Percentiles rank a stretch among this genome's conserved stretches.
These are phyloP conservation scores for Leucozona laternaria DNA, from an alignment of 2,888 invertebrate species.

Conservation along the genomic window DNA sequence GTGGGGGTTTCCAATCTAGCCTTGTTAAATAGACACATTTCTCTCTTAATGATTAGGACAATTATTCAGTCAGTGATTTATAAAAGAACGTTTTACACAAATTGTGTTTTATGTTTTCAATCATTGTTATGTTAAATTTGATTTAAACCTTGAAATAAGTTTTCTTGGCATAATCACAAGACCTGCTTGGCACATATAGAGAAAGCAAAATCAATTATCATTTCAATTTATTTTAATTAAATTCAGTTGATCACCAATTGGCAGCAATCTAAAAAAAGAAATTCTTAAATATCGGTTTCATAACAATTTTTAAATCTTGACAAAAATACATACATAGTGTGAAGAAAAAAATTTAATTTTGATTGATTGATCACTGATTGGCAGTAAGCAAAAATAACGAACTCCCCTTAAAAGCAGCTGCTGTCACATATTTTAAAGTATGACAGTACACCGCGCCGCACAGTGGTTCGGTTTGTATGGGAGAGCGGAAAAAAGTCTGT, in stretches of 20 bases:
- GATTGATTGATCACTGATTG: constrained; percentile 67
- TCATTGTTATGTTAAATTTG: no score
- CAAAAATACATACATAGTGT: neutral
- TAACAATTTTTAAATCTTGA: constrained; percentile 33
- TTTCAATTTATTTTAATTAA: neutral
- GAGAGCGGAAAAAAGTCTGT: no score
- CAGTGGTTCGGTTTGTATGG: no score
- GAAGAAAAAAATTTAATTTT: constrained; percentile 41
- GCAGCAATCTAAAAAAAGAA: constrained; percentile 44
- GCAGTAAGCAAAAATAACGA: constrained; percentile 51
- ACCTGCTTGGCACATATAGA: no score
- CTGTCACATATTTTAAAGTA: constrained; percentile 38
- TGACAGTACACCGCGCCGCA: constrained; percentile 21
- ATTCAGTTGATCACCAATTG: constrained; percentile 30
- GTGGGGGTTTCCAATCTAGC: no score
- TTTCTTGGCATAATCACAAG: no score
- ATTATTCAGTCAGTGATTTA: no score
- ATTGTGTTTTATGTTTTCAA: no score
- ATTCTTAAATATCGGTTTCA: constrained; percentile 45
- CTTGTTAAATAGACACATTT: no score
- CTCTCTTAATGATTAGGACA: no score
- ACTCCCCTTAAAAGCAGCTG: constrained; percentile 5
- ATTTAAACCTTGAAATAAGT: no score
- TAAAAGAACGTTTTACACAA: no score
- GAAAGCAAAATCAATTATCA: neutral